A percentile compares a stretch with the other conserved stretches of the same genome.
These are phyloP conservation scores for Augiades crinisus DNA, from an alignment of 2,888 invertebrate species.

Conservation along the genomic window DNA sequence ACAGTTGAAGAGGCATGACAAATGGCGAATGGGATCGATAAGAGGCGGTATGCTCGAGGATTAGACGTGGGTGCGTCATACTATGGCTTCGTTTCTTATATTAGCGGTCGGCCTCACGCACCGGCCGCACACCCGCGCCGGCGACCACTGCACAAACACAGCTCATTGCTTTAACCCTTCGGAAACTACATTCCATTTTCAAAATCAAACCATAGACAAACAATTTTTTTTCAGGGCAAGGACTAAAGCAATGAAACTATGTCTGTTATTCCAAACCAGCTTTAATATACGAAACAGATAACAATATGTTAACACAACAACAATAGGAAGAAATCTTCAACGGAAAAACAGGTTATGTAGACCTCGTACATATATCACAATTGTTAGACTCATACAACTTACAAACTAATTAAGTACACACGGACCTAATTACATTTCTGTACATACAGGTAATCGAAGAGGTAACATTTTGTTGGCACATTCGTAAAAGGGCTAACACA, in stretches of 20 bases:
- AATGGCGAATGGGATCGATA: slow-evolving; percentile 38
- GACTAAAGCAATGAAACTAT: slow-evolving; percentile 79
- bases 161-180: slow-evolving; percentile 77
- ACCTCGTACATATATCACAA: slow-evolving; percentile 21
- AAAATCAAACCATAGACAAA: slow-evolving; percentile 13
- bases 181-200: slow-evolving; percentile 19
- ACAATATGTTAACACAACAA: slow-evolving; percentile 21
- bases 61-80: slow-evolving; percentile 32
- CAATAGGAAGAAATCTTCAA: slow-evolving; percentile 9
- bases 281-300: slow-evolving; percentile 40
- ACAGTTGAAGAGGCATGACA: slow-evolving; percentile 27
- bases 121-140: slow-evolving; percentile 29
- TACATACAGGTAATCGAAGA: slow-evolving; percentile 3
- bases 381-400: slow-evolving; percentile 15
- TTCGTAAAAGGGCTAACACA: no score
- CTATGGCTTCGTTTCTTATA: slow-evolving; percentile 36
- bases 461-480: slow-evolving; percentile 17
- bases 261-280: slow-evolving; percentile 44
- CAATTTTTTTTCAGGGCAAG: slow-evolving; percentile 41
- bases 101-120: slow-evolving; percentile 3
- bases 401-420: slow-evolving; percentile 21
- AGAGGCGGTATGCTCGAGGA: slow-evolving; percentile 29
- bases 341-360: slow-evolving; percentile 7
- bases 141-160: slow-evolving; percentile 41
- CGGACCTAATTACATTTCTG: slow-evolving; percentile 4